phyloP scores from a whole-genome alignment of 2,888 invertebrate species.

The Sepiola atlantica region DNA sequence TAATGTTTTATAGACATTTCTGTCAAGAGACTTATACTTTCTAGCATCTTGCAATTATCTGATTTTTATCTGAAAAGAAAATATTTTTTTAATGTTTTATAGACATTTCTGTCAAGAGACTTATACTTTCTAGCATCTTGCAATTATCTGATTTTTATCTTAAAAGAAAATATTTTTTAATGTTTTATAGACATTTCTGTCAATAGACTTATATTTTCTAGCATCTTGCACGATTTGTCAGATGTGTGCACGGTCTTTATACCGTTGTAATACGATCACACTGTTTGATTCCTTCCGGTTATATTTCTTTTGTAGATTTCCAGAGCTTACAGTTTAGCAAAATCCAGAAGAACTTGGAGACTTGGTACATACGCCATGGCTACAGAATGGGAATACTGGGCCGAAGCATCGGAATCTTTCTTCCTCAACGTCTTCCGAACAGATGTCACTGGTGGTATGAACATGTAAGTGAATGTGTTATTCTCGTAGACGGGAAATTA shows the following conservation, averaged over 20 bases:
- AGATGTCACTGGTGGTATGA: conserved; percentile 44
- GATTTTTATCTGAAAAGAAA: too few species aligned
- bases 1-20: too few species aligned
- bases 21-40: too few species aligned
- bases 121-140: too few species aligned
- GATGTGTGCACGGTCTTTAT: not conserved
- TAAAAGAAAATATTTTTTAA: too few species aligned
- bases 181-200: not conserved
- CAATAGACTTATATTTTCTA: too few species aligned
- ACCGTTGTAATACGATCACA: not conserved
- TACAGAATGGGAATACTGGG: conserved; percentile 43
- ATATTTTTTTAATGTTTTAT: too few species aligned
- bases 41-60: too few species aligned
- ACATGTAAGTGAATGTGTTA: conserved; percentile 15
- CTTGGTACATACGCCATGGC: conserved; percentile 41
- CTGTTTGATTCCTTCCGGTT: not conserved
- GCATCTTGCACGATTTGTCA: too few species aligned
- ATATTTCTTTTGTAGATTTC: conserved; percentile 11
- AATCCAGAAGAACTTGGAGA: not conserved
- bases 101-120: too few species aligned
- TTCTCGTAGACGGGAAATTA: not conserved
- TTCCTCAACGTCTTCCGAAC: conserved; percentile 22
- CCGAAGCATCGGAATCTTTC: conserved; percentile 41
- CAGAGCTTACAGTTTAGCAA: not conserved
- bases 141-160: too few species aligned